phyloP scores from a whole-genome alignment of 2,888 invertebrate genomes.

The Watsonalla cultraria region DNA sequence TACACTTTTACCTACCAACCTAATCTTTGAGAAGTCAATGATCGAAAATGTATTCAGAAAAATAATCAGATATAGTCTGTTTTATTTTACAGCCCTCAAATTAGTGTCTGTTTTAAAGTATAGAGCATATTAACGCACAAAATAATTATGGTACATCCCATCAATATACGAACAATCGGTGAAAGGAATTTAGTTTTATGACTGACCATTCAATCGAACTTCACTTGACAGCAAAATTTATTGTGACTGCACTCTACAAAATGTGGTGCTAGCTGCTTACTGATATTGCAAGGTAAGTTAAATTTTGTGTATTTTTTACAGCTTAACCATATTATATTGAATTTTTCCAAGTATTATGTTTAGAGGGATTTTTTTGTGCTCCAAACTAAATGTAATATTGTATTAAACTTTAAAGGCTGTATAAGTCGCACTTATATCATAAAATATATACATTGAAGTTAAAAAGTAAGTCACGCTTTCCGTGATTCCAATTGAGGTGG shows the following conservation, averaged over 20 bases:
- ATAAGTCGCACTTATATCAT: slow-evolving; percentile 6
- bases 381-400: not conserved
- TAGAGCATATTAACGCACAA: too few relatives aligned
- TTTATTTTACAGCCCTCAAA: too few relatives aligned
- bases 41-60: not conserved
- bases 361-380: too few relatives aligned
- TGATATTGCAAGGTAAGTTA: not conserved
- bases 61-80: too few relatives aligned
- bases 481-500: slow-evolving; percentile 50
- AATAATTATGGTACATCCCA: too few relatives aligned
- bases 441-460: slow-evolving; percentile 17
- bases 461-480: slow-evolving; percentile 55
- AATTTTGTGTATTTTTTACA: not conserved
- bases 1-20: not conserved
- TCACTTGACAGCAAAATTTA: slow-evolving; percentile 39
- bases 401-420: not conserved
- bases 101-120: too few relatives aligned
- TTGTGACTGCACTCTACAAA: slow-evolving; percentile 10
- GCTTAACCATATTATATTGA: not conserved
- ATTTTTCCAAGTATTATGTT: too few relatives aligned
- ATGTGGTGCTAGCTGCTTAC: not conserved
- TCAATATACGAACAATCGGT: too few relatives aligned
- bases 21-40: not conserved
- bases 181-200: too few relatives aligned
- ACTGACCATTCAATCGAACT: slow-evolving; percentile 10